Percentiles rank a stretch among this genome's conserved stretches.
phyloP scores from a whole-genome alignment of 2,113 vertebrate genomes.

The Phylloscopus whistleri region DNA sequence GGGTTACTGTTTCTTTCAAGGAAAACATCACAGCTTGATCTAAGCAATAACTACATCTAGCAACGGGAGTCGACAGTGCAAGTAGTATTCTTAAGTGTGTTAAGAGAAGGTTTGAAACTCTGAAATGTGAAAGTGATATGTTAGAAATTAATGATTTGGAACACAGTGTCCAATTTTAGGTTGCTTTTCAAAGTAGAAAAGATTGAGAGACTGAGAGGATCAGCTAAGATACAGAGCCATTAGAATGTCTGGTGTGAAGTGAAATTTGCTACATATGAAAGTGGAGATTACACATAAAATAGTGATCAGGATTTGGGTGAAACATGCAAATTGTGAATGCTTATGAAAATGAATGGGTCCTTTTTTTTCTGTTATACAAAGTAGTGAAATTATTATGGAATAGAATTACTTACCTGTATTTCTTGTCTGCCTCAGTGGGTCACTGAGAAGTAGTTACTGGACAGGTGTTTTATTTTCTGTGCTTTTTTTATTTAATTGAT shows the following conservation, averaged over 20 bases:
- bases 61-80: neutral
- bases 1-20: neutral
- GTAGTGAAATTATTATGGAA: neutral
- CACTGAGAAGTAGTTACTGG: neutral
- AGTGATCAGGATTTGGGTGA: neutral
- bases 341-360: neutral
- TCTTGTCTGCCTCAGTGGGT: neutral
- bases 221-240: neutral
- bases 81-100: neutral
- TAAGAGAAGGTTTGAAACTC: neutral
- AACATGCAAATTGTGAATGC: neutral
- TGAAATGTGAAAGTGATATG: neutral
- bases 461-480: neutral
- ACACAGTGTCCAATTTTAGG: neutral
- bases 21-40: slow-evolving; percentile 11
- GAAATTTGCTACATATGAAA: neutral
- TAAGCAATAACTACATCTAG: neutral
- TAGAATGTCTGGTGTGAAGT: neutral
- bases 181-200: neutral
- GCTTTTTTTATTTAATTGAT: neutral
- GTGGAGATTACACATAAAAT: neutral
- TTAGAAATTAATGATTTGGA: neutral
- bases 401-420: neutral
- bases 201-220: neutral
- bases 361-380: neutral